phyloP scores from a whole-genome alignment of 1,140 invertebrate genomes.

The Bombyx mandarina region DNA sequence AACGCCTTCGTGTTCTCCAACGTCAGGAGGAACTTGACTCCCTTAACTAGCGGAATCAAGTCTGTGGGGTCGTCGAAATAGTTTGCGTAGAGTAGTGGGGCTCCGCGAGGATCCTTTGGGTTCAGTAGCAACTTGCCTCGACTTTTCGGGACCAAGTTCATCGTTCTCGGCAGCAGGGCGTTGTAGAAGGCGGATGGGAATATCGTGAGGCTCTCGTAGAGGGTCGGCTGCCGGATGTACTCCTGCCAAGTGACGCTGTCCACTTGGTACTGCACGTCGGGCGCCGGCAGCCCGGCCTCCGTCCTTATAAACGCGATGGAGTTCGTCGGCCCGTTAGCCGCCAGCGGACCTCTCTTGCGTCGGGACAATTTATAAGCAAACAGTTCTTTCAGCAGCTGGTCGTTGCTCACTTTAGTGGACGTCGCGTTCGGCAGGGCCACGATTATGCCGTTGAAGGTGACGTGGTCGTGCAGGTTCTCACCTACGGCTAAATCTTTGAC shows the following conservation, averaged over 20 bases:
- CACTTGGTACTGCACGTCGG: constrained; percentile 73
- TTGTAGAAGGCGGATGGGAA: constrained; percentile 23
- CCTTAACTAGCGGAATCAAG: constrained; percentile 67
- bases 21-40: constrained; percentile 20
- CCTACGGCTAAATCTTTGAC: constrained; percentile 78
- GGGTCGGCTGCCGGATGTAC: constrained; percentile 17
- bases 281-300: constrained; percentile 34
- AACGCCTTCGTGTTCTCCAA: constrained; percentile 69
- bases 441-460: constrained; percentile 71
- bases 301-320: constrained; percentile 22
- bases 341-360: constrained; percentile 17
- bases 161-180: constrained; percentile 15
- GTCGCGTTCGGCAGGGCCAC: constrained; percentile 73
- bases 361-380: constrained; percentile 14
- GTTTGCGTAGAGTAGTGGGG: constrained; percentile 85
- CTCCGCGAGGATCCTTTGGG: constrained; percentile 76
- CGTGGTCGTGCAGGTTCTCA: constrained; percentile 85
- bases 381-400: constrained; percentile 17
- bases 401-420: constrained; percentile 66
- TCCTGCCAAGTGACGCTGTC: constrained; percentile 11
- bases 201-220: constrained; percentile 14
- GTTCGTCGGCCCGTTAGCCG: constrained; percentile 14
- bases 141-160: constrained; percentile 63
- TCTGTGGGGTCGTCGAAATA: constrained; percentile 78
- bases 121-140: constrained; percentile 77